Evolutionary conservation across 1,140 invertebrate species (phyloP), one percentile per base, ranked within the genome.

Genomic region (Habropoda laboriosa): DNA sequence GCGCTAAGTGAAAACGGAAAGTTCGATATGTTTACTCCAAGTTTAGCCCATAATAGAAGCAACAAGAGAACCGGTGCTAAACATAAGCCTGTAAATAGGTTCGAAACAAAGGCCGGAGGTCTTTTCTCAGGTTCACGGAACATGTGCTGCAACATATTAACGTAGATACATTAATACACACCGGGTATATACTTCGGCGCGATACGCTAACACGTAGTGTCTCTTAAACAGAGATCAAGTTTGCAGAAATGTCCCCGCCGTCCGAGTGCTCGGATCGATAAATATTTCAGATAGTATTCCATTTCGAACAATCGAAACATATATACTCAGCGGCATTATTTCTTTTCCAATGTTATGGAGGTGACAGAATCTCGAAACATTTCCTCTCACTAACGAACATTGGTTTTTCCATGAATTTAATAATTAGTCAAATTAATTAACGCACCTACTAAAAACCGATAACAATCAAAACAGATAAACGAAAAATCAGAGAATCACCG

Each of bases 51-150:
- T 89, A 99, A 93, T 84, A 96, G 92, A 45, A 99, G 93, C 24
- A 99, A 94, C 79, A 99, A 89, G 45, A 98, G 90, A 79, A 99
- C 91, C 32, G 98, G 99, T 51, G 96, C 93, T 21, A 96, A 93
- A 78, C 96, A 97, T 3, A 99, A 93, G 30, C 94, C 95, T 66
- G 98, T 98, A 92, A 99, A 99, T 38, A 98, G 94, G 90, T 98
- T 96, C 0, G 98, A 99, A 45, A 99, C 96, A 63, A 96, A 91
- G 58, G 95, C 95, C 18, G 98, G 94, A 58, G 99, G 99, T 60
- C 98, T 94, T 86, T 97, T 96, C 91, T 99, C 99, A 16, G 98
- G 97, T 90, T 96, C 95, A 45, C 98, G 95, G 95, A 99, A 99
- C 93, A 96, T 93, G 93, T 99, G 99, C 94, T 96, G 90, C 95